These are phyloP conservation scores for Liodrosophila aerea DNA, from an alignment of 2,888 invertebrate species.

Conservation along the genomic window DNA sequence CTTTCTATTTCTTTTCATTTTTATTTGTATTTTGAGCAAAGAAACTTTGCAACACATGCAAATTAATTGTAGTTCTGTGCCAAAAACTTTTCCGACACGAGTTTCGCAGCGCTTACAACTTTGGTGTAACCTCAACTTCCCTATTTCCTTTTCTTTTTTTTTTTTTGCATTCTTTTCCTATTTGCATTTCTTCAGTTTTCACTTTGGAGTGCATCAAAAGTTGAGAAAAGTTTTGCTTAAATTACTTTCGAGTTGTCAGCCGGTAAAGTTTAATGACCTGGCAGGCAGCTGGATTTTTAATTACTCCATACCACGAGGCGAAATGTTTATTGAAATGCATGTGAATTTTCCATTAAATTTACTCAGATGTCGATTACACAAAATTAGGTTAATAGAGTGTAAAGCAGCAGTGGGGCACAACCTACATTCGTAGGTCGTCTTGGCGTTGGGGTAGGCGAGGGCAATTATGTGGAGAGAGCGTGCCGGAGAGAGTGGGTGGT, in stretches of 20 bases:
- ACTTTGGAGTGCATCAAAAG: slow-evolving; percentile 41
- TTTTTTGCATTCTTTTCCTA: neutral
- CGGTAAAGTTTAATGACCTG: slow-evolving; percentile 37
- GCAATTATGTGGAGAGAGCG: neutral
- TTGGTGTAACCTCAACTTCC: slow-evolving; percentile 14
- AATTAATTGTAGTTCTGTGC: slow-evolving; percentile 51
- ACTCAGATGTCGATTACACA: slow-evolving; percentile 62
- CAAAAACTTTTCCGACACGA: slow-evolving; percentile 24
- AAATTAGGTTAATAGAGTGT: slow-evolving; percentile 81
- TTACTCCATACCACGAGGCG: slow-evolving; percentile 2
- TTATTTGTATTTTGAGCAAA: neutral
- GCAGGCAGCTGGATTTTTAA: slow-evolving; percentile 4
- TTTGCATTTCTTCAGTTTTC: slow-evolving; percentile 18
- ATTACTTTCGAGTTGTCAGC: slow-evolving; percentile 47
- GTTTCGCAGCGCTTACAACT: slow-evolving; percentile 10
- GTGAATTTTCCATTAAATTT: slow-evolving; percentile 76
- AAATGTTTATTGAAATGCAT: slow-evolving; percentile 17
- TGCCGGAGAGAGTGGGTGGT: neutral
- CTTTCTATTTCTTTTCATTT: neutral
- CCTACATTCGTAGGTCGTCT: slow-evolving; percentile 64
- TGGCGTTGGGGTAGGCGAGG: slow-evolving; percentile 10
- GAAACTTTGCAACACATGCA: slow-evolving; percentile 23
- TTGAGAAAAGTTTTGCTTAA: slow-evolving; percentile 51
- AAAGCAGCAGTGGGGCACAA: slow-evolving; percentile 63
- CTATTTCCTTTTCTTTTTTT: neutral